Base-by-base conservation (phyloP, 2,113 vertebrate species). In the Neotoma lepida region DNA sequence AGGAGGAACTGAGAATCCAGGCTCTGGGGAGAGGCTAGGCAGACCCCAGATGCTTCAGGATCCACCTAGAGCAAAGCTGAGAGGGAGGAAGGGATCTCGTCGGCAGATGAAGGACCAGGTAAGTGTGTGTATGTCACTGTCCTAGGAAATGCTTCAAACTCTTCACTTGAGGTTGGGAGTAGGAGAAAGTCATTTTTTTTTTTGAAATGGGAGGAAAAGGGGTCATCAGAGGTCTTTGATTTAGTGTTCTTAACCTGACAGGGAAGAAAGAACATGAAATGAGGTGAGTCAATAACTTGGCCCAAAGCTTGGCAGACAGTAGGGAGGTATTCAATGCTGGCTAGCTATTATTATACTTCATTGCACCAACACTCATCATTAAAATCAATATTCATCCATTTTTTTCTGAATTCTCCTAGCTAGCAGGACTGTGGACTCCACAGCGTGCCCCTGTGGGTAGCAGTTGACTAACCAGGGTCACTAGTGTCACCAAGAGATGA, bases 341-440 rank as follows among this genome's bases (percentile, higher is more conserved):
- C n/a, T 86, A 63, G 76, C 6, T 77, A 66, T 49, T 77, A 73
- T 56, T 68, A 73, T 33, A 78, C 61, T 33, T 77, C 46, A 49
- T n/a, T 51, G 24, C 7, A 1, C 35, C 74, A 88, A 90, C 41
- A 68, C 28, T 66, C 73, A 49, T 39, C 87, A 88, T 71, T 88
- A 56, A 90, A 95, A 90, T 90, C 81, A 87, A 35, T 73, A 88
- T n/a, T 46, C 46, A 85, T 15, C 28, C n/a, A 46, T 56, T 77
- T 39, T 89, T 51, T 68, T 22, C 44, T 41, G 90, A 76, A 71
- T 20, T 33, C 73, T 81, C 58, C 58, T 26, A 41, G 46, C 9
- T 58, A 78, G 76, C 56, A 80, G 70, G 9, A 58, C 63, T 49
- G 3, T 63, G 49, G 74, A 56, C 70, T 49, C 86, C 4, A 35